Conservation (phyloP, 2,888 invertebrate species). For the Lepidocyrtoides sp. region DNA sequence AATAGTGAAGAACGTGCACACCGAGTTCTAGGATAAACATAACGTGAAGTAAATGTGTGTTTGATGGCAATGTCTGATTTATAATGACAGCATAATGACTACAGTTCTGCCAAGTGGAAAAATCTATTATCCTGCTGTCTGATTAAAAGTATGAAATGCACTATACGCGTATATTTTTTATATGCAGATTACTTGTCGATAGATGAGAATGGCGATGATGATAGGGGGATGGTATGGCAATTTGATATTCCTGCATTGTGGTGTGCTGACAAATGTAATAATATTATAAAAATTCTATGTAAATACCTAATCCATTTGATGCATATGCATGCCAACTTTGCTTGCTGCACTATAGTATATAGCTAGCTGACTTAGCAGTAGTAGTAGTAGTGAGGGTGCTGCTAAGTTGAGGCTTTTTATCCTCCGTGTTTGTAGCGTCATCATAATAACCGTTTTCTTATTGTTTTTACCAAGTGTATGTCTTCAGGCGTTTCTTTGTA, state of each 20-base stretch:
- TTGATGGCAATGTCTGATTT: constrained; percentile 84
- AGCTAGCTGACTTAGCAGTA: not conserved
- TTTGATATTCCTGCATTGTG: constrained; percentile 58
- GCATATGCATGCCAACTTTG: too few relatives aligned
- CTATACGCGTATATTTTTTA: not conserved
- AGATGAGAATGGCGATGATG: constrained; percentile 73
- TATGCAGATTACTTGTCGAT: constrained; percentile 77
- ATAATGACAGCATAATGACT: constrained; percentile 85
- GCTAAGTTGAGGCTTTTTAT: not conserved
- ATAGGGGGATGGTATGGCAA: constrained; percentile 64
- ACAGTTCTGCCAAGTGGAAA: constrained; percentile 82
- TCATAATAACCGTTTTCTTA: constrained; percentile 24
- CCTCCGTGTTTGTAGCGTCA: not conserved
- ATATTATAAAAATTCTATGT: constrained; percentile 12
- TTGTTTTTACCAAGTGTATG: constrained; percentile 27
- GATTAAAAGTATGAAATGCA: constrained; percentile 82
- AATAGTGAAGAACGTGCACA: constrained; percentile 37
- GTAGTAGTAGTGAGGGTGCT: too few relatives aligned
- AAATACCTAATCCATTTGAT: too few relatives aligned
- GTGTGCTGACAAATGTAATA: too few relatives aligned
- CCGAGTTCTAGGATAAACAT: constrained; percentile 44
- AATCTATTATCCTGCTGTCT: constrained; percentile 85
- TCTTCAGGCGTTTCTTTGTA: constrained; percentile 63
- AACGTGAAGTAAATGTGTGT: constrained; percentile 76
- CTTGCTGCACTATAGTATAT: not conserved